phyloP scores from a whole-genome alignment of 2,797 vertebrate species.

The Notoglanidium macrostoma region DNA sequence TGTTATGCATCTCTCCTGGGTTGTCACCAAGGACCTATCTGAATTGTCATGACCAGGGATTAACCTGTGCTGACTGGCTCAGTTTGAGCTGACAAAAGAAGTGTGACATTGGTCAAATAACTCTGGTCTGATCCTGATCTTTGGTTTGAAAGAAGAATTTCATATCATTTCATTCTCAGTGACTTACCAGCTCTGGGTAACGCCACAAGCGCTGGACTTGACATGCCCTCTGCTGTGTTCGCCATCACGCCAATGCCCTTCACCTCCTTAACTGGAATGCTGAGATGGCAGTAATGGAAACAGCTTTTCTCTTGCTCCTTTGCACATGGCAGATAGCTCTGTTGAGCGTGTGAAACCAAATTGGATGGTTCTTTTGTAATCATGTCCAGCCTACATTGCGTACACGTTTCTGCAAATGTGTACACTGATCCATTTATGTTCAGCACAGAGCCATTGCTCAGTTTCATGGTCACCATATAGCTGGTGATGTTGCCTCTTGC shows the following conservation, averaged over 20 bases:
- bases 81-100: too few species aligned
- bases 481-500: slow-evolving; percentile 62
- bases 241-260: slow-evolving; percentile 37
- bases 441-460: slow-evolving; percentile 21
- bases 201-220: slow-evolving; percentile 34
- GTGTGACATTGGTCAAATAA: too few species aligned
- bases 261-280: slow-evolving; percentile 6
- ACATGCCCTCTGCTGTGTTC: slow-evolving; percentile 27
- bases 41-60: too few species aligned
- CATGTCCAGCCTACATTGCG: background rate
- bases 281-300: slow-evolving; percentile 30
- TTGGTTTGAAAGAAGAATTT: too few species aligned
- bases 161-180: background rate
- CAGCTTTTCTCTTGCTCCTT: slow-evolving; percentile 41
- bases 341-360: background rate
- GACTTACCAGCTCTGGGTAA: slow-evolving; percentile 39
- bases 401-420: background rate
- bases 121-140: too few species aligned
- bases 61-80: too few species aligned
- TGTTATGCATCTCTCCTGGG: too few species aligned
- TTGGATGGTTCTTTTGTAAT: background rate
- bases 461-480: slow-evolving; percentile 62
- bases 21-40: too few species aligned
- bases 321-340: background rate
- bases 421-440: background rate